Evolutionary conservation across 1,140 invertebrate species (phyloP).

Genomic region (Heliconius himera): DNA sequence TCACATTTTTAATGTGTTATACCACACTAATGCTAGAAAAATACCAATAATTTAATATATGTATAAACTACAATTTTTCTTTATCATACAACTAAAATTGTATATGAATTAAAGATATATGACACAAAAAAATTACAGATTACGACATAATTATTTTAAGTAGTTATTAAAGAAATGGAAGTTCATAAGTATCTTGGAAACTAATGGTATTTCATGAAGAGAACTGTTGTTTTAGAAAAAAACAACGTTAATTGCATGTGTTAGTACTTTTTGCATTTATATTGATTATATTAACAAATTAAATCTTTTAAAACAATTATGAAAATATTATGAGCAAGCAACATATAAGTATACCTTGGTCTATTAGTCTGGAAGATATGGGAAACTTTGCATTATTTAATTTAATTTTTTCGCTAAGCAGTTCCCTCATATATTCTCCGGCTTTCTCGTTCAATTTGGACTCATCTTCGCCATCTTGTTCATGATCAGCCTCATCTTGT

Average conservation of each 20-base stretch:
- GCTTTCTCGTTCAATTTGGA: constrained; percentile 84
- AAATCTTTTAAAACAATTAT: neutral
- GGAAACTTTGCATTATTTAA: constrained; percentile 87
- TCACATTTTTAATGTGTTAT: neutral
- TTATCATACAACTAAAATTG: no score
- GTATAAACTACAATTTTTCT: no score
- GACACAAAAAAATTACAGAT: no score
- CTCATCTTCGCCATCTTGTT: constrained; percentile 81
- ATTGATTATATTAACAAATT: neutral
- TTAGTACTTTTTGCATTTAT: neutral
- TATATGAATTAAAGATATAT: no score
- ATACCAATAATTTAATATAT: no score
- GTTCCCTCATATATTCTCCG: constrained; percentile 88
- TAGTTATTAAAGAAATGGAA: no score
- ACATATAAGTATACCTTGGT: constrained; percentile 83
- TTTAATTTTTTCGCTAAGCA: constrained; percentile 88
- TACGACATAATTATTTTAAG: no score
- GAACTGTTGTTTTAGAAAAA: neutral
- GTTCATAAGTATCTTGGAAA: no score
- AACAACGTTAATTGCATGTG: neutral
- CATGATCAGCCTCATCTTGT: constrained; percentile 41
- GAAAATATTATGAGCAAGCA: constrained; percentile 18
- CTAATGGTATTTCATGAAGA: neutral
- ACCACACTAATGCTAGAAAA: no score
- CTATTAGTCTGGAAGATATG: constrained; percentile 86